Base-by-base conservation (phyloP, 2,797 vertebrate species). In the Pseudomugil gertrudae region DNA sequence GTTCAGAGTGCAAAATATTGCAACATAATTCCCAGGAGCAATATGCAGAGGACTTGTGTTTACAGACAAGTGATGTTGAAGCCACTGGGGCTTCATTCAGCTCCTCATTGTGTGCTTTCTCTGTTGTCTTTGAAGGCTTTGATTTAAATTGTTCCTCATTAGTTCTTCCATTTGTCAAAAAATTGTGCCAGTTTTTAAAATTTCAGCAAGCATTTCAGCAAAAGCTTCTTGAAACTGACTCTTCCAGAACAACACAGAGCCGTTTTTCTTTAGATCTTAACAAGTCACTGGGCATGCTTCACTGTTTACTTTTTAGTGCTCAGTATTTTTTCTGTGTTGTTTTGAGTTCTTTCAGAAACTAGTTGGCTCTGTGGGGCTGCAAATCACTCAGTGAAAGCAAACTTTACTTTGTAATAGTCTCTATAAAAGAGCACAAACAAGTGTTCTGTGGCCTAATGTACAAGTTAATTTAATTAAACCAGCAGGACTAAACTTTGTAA, bases 81-180 rank as follows among this genome's bases (percentile, higher is more conserved):
- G 32, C 43, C 69, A 40, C 70, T 63, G 72, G 59, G 45, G 57
- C 58, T 81, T 76, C 19, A n/a, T 35, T 27, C 59, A 69, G 57
- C 60, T 55, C 40, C 45, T 59, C 43, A 30, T 73, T 64, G 60
- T 78, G 57, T 76, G 51, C 65, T 36, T 19, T 66, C 70, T 75
- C 63, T 10, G n/a, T 69, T 57, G 9, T 57, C 55, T 48, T 40
- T 43, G 48, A 81, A 70, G 23, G 57, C 82, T 88, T 84, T 85
- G 74, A 85, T 89, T 89, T 84, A 68, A 80, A 62, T 86, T 83
- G 68, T 84, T 89, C 66, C 83, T 89, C 73, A 81, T 90, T 89
- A 88, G 63, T 48, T 78, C 59, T 51, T 75, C 74, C 62, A 26
- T 79, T 67, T n/a, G 1, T 29, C 57, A 61, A 60, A 74, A 71